These are phyloP conservation scores for Myodes glareolus DNA, from an alignment of 2,113 vertebrate genomes.

Conservation along the genomic window DNA sequence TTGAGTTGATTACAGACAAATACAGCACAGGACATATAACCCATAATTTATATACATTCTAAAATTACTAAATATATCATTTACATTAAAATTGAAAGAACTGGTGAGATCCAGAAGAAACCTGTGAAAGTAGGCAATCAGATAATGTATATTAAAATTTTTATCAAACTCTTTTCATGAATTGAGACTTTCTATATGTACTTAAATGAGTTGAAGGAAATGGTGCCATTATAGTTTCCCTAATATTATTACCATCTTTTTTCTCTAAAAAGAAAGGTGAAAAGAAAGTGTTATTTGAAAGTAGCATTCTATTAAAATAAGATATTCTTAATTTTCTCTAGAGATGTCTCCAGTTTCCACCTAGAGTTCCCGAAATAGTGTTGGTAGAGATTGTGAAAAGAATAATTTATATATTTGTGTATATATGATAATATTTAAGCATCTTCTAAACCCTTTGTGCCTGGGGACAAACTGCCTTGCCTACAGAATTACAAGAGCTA, in stretches of 20 bases:
- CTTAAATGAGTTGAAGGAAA: not conserved
- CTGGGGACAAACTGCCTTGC: not conserved
- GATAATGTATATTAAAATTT: not conserved
- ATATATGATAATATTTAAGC: not conserved
- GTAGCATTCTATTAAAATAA: not conserved
- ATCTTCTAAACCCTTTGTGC: not conserved
- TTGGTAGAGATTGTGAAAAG: not conserved
- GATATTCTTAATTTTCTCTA: not conserved
- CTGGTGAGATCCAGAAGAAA: not conserved
- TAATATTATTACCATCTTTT: not conserved
- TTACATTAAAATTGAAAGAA: slow-evolving; percentile 32
- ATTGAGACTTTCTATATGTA: not conserved
- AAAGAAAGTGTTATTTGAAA: not conserved
- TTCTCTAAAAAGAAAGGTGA: not conserved
- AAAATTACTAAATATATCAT: not conserved
- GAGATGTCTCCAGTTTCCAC: not conserved
- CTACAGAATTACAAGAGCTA: not conserved
- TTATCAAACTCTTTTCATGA: not conserved
- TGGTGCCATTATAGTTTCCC: not conserved
- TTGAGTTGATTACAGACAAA: no score
- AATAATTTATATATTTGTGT: not conserved
- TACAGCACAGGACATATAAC: not conserved
- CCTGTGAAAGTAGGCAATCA: not conserved
- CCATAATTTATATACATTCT: not conserved
- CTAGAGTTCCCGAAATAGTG: not conserved